phyloP scores from a whole-genome alignment of 1,140 invertebrate species.

The Magallana gigas region DNA sequence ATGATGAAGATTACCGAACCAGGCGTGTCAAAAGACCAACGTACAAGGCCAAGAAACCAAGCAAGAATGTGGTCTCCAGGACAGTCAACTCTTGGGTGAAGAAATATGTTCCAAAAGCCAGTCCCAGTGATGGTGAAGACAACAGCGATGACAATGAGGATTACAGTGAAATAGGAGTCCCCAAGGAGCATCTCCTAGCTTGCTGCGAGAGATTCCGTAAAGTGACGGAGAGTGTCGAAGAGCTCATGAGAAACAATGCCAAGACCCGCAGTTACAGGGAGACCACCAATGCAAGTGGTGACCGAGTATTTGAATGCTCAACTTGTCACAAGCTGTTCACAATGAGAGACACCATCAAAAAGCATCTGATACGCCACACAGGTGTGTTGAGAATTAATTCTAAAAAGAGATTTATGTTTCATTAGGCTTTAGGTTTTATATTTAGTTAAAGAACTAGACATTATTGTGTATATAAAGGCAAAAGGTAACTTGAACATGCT shows the following conservation, averaged over 20 bases:
- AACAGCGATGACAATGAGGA: constrained; percentile 16
- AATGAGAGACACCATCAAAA: constrained; percentile 34
- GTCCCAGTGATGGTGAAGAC: constrained; percentile 4
- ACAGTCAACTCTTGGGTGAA: constrained; percentile 10
- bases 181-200: neutral
- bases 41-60: constrained; percentile 22
- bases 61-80: constrained; percentile 2
- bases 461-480: no score
- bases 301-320: constrained; percentile 27
- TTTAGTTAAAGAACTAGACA: no score
- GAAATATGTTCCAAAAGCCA: constrained; percentile 23
- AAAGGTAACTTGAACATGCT: no score
- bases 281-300: constrained; percentile 6
- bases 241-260: constrained; percentile 20
- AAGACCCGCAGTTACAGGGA: neutral
- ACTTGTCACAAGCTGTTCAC: constrained; percentile 22
- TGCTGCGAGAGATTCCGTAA: constrained; percentile 22
- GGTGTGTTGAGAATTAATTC: neutral
- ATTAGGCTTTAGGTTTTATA: neutral
- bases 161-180: constrained; percentile 8
- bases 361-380: constrained; percentile 46
- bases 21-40: constrained; percentile 11
- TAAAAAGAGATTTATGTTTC: neutral
- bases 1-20: constrained; percentile 7
- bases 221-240: neutral